phyloP scores from a whole-genome alignment of 2,888 invertebrate species.

The Notocelia uddmanniana region DNA sequence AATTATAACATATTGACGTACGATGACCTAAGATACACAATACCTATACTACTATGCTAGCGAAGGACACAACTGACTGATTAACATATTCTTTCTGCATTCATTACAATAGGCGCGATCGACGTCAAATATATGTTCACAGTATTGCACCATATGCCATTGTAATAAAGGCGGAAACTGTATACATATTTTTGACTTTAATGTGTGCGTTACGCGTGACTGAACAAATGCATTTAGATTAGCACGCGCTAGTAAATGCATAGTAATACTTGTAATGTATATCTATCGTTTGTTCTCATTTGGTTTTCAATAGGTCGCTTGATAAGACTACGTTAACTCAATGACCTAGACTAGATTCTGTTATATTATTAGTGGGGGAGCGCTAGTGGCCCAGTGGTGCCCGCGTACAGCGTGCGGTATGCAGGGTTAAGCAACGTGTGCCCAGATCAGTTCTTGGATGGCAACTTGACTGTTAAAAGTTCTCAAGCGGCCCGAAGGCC shows the following conservation, averaged over 20 bases:
- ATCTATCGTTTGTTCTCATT: background rate
- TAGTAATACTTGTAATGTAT: slow-evolving; percentile 3
- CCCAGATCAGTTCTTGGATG: no score
- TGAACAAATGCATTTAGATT: slow-evolving; percentile 25
- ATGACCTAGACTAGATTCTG: slow-evolving; percentile 4
- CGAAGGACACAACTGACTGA: background rate
- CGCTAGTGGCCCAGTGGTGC: no score
- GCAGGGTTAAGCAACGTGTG: no score
- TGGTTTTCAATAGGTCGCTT: background rate
- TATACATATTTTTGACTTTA: background rate
- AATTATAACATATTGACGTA: background rate
- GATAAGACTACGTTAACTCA: background rate
- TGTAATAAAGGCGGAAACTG: background rate
- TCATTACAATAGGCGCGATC: background rate
- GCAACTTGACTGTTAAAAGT: no score
- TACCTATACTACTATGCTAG: background rate
- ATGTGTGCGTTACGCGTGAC: slow-evolving; percentile 22
- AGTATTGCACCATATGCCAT: background rate
- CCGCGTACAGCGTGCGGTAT: no score
- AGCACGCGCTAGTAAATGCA: slow-evolving; percentile 1
- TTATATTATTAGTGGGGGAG: background rate
- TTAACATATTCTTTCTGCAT: background rate
- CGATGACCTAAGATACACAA: background rate
- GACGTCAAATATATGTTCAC: background rate
- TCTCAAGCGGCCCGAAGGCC: no score